Conservation (phyloP, 2,797 vertebrate genomes). For the Hemitrygon akajei region DNA sequence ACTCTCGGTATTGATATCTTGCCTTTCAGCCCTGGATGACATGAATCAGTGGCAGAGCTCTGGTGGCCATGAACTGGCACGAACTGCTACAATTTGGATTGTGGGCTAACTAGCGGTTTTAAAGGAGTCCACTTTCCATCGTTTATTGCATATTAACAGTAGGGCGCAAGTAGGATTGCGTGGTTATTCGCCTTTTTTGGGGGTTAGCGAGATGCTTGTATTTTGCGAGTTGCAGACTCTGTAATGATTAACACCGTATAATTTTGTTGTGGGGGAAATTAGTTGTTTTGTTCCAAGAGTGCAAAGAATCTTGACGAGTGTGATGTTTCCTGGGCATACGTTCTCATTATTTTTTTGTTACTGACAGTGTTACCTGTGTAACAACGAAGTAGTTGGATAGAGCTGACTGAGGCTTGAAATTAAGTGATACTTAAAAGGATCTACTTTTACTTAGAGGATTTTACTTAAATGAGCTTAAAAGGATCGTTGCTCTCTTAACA, state of each 20-base stretch:
- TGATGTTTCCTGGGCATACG: neutral
- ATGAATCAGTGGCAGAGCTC: neutral
- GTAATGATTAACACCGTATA: no score
- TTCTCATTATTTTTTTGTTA: neutral
- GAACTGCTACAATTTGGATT: neutral
- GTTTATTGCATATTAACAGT: neutral
- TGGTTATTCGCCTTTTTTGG: neutral
- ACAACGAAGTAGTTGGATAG: neutral
- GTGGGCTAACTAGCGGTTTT: neutral
- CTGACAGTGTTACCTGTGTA: neutral
- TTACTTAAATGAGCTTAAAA: conserved; percentile 64
- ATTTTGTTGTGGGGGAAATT: neutral
- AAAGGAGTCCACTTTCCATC: neutral
- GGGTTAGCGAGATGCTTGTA: neutral
- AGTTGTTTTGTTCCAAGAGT: neutral
- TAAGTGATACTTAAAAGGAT: conserved; percentile 53
- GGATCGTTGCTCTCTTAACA: conserved; percentile 60
- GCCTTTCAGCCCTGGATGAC: neutral
- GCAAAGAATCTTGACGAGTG: neutral
- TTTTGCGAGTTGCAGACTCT: neutral
- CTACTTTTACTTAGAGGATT: no score
- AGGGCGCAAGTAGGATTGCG: neutral
- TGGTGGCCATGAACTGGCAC: neutral
- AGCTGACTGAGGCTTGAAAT: neutral
- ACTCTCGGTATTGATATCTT: neutral